Base-by-base conservation (phyloP, 2,888 invertebrate genomes). In the Eupithecia subumbrata region DNA sequence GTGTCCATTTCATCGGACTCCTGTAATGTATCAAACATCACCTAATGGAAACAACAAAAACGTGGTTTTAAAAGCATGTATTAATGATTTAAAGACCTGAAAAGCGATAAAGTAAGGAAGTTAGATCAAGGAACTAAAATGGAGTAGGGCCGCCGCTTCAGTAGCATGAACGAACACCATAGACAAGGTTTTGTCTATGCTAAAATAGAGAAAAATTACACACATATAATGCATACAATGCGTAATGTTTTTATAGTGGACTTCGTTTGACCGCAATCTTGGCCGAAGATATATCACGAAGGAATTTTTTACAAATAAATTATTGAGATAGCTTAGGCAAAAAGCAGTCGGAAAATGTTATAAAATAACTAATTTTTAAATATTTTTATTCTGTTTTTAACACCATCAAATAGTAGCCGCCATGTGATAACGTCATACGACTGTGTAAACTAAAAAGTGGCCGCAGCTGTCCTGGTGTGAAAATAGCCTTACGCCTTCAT, bases 1-100 rank as follows among this genome's bases (percentile, higher is more conserved):
- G 93, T 88, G 78, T 94, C 94, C 74, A 91, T 75, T 73, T 94
- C 94, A 18, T 95, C 93, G 9, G 84, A 85, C 75, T 84, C 84
- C 87, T 87, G 80, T 70, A 83, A 83, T 52, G 80, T 79, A 76
- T 79, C 76, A 80, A 80, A 77, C 80, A 81, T 79, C 77, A 81
- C 78, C 79, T 79, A 79, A 52, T 76, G 79, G 76, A 73, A 30
- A 73, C 69, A 69, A 63, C 69, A 69, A 73, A 73, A 30, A 64
- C 18, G 30, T 18, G 64, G 34, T 25, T 60, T 60, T 60, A 25
- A 60, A 60, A 60, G 22, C 60, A 60, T 60, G 25, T 60, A 22
- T 60, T 25, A 60, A 60, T 60, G 60, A 60, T 60, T 25, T 14
- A 14, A 25, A 12, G 60, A 25, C 12, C 25, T 60, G 60, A 60